These are phyloP conservation scores for Canis aureus DNA, from an alignment of 2,113 vertebrate species.

Conservation along the genomic window DNA sequence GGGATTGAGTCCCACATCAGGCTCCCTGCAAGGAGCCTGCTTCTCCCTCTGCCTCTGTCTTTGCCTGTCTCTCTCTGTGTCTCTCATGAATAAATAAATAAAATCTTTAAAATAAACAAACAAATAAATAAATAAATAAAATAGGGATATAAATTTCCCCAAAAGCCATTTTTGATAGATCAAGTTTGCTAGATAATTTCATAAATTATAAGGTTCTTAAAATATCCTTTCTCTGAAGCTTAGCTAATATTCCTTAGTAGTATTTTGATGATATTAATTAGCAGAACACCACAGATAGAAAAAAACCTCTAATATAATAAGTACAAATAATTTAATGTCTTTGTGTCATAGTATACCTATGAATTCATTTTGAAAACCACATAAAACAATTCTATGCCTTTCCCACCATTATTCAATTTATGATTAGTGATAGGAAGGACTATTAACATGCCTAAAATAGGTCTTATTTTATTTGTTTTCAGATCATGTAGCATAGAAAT, in stretches of 20 bases:
- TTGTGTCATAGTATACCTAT: not conserved
- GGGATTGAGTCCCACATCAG: too few relatives aligned
- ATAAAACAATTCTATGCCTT: not conserved
- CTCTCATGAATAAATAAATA: too few relatives aligned
- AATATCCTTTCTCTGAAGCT: not conserved
- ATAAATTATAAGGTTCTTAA: constrained; percentile 4
- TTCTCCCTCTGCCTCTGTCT: too few relatives aligned
- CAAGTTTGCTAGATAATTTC: not conserved
- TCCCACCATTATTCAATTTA: not conserved
- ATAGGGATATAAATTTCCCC: not conserved
- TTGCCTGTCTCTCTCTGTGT: too few relatives aligned
- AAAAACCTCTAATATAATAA: constrained; percentile 18
- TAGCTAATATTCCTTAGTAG: not conserved
- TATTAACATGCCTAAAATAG: not conserved
- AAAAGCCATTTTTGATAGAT: not conserved
- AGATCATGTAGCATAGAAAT: not conserved
- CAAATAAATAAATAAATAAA: too few relatives aligned
- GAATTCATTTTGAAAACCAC: constrained; percentile 11
- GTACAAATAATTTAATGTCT: constrained; percentile 4
- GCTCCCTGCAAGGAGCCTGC: too few relatives aligned
- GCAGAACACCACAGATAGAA: constrained; percentile 8
- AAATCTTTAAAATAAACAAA: too few relatives aligned
- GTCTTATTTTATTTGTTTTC: constrained; percentile 24
- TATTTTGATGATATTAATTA: not conserved
- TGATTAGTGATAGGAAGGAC: not conserved